A percentile compares a stretch with the other conserved stretches of the same genome.
phyloP scores from a whole-genome alignment of 2,113 vertebrate species.

The Ranitomeya variabilis region DNA sequence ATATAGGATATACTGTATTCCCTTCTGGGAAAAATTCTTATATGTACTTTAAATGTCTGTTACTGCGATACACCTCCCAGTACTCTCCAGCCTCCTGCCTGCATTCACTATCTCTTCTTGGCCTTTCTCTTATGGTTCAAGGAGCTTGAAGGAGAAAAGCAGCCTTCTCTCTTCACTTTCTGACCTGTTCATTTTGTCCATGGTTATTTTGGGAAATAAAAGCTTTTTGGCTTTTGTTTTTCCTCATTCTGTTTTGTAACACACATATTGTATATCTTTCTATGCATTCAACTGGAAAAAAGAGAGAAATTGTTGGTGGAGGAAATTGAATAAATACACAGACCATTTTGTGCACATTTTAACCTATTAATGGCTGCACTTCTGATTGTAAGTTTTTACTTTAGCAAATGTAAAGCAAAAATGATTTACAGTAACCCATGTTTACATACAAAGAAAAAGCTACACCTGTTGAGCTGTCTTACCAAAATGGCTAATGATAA shows the following conservation, averaged over 20 bases:
- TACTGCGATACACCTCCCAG: background rate
- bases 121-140: constrained; percentile 41
- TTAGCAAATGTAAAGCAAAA: too few relatives aligned
- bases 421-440: too few relatives aligned
- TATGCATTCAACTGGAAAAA: constrained; percentile 47
- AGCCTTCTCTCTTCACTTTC: constrained; percentile 32
- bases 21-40: background rate
- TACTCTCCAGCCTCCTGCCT: constrained; percentile 18
- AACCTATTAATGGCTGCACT: background rate
- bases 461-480: too few relatives aligned
- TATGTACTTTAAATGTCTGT: background rate
- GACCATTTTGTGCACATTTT: background rate
- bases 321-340: background rate
- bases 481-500: too few relatives aligned
- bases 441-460: too few relatives aligned
- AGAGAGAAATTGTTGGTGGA: background rate
- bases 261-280: constrained; percentile 42
- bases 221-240: constrained; percentile 53
- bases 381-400: too few relatives aligned
- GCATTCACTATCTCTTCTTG: constrained; percentile 40
- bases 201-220: constrained; percentile 56
- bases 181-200: constrained; percentile 47
- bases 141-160: constrained; percentile 43
- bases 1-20: constrained; percentile 18
- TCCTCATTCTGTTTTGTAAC: constrained; percentile 28